These are phyloP conservation scores for Spodoptera exigua DNA, from an alignment of 2,888 invertebrate species.

Conservation along the genomic window DNA sequence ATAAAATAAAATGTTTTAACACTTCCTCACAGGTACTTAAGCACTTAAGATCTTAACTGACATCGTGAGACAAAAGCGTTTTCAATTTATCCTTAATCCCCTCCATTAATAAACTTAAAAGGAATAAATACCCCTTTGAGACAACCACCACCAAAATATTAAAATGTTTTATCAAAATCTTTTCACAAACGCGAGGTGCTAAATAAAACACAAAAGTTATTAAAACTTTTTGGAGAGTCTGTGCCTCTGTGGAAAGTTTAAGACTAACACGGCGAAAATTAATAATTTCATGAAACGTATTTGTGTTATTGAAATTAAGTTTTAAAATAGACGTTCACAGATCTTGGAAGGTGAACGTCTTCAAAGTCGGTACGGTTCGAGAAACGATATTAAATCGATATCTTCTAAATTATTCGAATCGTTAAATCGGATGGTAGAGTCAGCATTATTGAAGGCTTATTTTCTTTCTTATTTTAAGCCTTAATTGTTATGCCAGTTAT, in stretches of 20 bases:
- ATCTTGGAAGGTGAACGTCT: conserved; percentile 18
- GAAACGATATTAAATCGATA: conserved; percentile 38
- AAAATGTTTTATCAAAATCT: conserved; percentile 46
- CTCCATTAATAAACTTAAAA: conserved; percentile 49
- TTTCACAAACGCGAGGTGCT: conserved; percentile 49
- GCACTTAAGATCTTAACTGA: conserved; percentile 14
- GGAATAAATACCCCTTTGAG: conserved; percentile 45
- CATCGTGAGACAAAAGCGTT: conserved; percentile 27
- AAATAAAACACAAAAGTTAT: conserved; percentile 58
- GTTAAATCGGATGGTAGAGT: conserved; percentile 43
- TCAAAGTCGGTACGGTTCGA: conserved; percentile 1
- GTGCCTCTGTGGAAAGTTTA: conserved; percentile 38
- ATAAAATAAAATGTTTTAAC: no score
- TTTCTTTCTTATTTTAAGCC: conserved; percentile 44
- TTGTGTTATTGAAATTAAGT: conserved; percentile 50
- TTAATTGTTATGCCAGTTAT: conserved; percentile 55
- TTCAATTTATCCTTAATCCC: conserved; percentile 42
- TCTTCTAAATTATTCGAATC: conserved; percentile 42
- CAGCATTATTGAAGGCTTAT: conserved; percentile 54
- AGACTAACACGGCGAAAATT: conserved; percentile 47
- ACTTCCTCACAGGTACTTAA: background rate
- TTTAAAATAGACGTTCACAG: conserved; percentile 25
- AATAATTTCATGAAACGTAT: conserved; percentile 45
- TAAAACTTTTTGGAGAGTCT: conserved; percentile 49
- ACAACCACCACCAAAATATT: conserved; percentile 40